Conservation (phyloP, 2,797 vertebrate genomes). For the Amazonetta brasiliensis region DNA sequence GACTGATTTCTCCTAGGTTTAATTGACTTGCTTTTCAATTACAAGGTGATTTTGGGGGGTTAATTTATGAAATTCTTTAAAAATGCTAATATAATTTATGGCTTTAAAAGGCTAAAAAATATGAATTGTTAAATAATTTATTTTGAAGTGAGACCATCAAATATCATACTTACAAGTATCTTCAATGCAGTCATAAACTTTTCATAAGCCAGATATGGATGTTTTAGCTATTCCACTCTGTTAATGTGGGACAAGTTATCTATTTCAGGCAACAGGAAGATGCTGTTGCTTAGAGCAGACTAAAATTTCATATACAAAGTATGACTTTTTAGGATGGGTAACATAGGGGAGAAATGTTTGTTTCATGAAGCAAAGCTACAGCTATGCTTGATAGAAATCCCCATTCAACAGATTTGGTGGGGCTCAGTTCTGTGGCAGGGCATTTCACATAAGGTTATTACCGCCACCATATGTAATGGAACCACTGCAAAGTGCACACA, state of each 20-base stretch:
- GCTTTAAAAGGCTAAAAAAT: neutral
- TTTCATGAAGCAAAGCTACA: neutral
- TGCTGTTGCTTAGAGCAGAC: neutral
- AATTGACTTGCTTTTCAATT: neutral
- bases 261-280: neutral
- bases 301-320: neutral
- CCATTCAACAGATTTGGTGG: neutral
- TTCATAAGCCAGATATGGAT: neutral
- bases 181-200: neutral
- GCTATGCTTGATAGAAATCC: neutral
- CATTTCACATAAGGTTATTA: neutral
- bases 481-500: neutral
- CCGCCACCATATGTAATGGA: fast-evolving
- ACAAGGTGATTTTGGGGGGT: fast-evolving
- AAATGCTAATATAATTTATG: neutral
- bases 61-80: neutral
- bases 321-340: neutral
- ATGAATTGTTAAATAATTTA: neutral
- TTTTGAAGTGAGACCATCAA: neutral
- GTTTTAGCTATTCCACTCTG: neutral
- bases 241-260: neutral
- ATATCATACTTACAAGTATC: neutral
- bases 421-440: neutral
- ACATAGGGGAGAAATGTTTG: neutral
- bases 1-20: neutral